Conservation (phyloP, 53 echinoderm and acorn worm genomes). For the Arbacia lixula region DNA sequence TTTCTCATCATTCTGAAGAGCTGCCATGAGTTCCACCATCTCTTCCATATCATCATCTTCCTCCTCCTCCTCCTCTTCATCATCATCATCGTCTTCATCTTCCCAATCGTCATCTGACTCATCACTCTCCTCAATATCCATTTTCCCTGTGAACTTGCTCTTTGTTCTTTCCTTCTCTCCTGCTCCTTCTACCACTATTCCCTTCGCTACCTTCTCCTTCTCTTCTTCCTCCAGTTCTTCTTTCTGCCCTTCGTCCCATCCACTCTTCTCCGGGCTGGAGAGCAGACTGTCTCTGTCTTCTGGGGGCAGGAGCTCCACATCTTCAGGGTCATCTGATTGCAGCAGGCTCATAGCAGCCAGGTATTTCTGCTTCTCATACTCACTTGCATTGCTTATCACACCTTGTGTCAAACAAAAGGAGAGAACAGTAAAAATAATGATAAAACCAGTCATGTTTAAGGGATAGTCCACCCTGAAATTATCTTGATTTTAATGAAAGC, state of each 20-base stretch:
- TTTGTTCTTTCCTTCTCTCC: constrained; percentile 2
- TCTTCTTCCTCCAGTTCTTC: constrained; percentile 7
- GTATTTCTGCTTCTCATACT: constrained; percentile 92
- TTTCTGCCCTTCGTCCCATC: constrained; percentile 33
- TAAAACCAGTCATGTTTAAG: too few species aligned
- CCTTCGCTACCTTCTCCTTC: neutral
- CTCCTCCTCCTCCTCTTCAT: constrained; percentile 10
- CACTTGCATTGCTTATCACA: constrained; percentile 80
- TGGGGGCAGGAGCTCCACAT: constrained; percentile 88
- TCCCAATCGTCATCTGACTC: constrained; percentile 3
- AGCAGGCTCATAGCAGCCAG: constrained; percentile 90
- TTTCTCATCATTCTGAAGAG: neutral
- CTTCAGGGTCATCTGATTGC: constrained; percentile 83
- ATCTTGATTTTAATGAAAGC: too few species aligned
- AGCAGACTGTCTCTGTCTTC: constrained; percentile 59
- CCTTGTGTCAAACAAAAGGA: constrained; percentile 61
- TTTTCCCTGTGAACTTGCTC: constrained; percentile 12
- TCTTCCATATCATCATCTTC: constrained; percentile 30
- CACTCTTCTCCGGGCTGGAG: constrained; percentile 25
- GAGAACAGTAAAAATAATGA: neutral
- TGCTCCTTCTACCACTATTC: neutral
- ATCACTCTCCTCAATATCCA: constrained; percentile 10
- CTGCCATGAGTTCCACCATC: constrained; percentile 10
- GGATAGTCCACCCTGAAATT: too few species aligned
- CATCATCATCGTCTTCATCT: constrained; percentile 14